Percentiles rank a stretch among this genome's conserved stretches.
Conservation (phyloP, 2,888 invertebrate species). For the Clunio marinus region DNA sequence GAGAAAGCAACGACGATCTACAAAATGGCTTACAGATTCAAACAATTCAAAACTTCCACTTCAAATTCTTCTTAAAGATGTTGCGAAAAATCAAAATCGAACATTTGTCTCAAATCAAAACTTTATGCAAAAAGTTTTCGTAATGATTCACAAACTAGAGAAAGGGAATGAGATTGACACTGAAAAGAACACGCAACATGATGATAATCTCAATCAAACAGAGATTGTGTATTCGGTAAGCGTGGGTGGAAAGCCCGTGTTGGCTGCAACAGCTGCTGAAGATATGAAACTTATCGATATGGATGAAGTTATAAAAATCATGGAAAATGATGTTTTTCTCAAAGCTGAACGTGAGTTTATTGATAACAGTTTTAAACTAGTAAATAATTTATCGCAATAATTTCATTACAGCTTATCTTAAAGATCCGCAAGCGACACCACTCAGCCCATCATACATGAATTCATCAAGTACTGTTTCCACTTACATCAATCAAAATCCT, state of each 20-base stretch:
- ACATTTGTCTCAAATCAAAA: conserved; percentile 14
- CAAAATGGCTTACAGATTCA: conserved; percentile 40
- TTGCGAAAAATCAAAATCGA: conserved; percentile 1
- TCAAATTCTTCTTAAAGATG: conserved; percentile 9
- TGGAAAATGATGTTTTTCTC: conserved; percentile 72
- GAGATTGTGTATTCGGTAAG: conserved; percentile 76
- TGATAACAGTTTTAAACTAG: neutral
- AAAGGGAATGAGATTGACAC: too few species aligned
- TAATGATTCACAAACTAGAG: conserved; percentile 62
- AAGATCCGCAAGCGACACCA: conserved; percentile 51
- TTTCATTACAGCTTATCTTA: conserved; percentile 47
- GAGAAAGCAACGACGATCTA: conserved; percentile 31
- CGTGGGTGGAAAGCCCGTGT: conserved; percentile 73
- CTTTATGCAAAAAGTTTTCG: conserved; percentile 55
- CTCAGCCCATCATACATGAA: conserved; percentile 48
- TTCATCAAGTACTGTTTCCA: conserved; percentile 45
- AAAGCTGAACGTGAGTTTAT: conserved; percentile 76
- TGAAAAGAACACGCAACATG: too few species aligned
- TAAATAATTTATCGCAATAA: neutral
- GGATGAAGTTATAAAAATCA: conserved; percentile 67
- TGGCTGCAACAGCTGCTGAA: conserved; percentile 73
- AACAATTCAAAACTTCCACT: conserved; percentile 8
- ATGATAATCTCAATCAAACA: conserved; percentile 47
- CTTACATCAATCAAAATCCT: conserved; percentile 48
- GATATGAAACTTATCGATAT: conserved; percentile 79